phyloP scores from a whole-genome alignment of 2,888 invertebrate species.

The Napeogenes inachia region DNA sequence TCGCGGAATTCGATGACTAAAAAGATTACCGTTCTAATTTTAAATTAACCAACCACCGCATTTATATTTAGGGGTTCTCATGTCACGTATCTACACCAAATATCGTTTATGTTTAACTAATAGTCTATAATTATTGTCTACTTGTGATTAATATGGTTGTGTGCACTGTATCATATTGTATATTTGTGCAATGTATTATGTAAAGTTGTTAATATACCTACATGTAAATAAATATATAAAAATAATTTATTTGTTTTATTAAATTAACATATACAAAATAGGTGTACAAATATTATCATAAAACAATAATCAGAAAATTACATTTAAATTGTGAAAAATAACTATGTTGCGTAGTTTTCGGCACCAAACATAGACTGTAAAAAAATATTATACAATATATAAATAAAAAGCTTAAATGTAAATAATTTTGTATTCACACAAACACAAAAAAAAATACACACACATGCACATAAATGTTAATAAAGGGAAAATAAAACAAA shows the following conservation, averaged over 20 bases:
- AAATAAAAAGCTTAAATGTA: constrained; percentile 23
- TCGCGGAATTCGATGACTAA: constrained; percentile 68
- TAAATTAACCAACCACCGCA: constrained; percentile 33
- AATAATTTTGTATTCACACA: constrained; percentile 18
- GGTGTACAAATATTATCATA: constrained; percentile 25
- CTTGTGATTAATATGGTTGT: constrained; percentile 42
- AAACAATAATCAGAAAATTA: background rate
- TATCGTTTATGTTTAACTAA: constrained; percentile 31
- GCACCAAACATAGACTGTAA: constrained; percentile 72
- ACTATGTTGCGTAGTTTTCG: constrained; percentile 62
- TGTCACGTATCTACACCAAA: constrained; percentile 47
- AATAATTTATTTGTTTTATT: constrained; percentile 25
- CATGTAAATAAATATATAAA: constrained; percentile 44
- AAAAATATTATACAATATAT: constrained; percentile 23
- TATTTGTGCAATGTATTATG: constrained; percentile 46
- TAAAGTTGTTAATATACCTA: constrained; percentile 50
- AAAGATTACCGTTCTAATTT: constrained; percentile 13
- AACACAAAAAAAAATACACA: constrained; percentile 24
- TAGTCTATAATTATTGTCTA: constrained; percentile 25
- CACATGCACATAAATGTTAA: constrained; percentile 29
- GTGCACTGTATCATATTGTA: constrained; percentile 49
- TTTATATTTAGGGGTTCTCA: constrained; percentile 48
- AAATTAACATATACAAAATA: constrained; percentile 23
- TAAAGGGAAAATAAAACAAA: constrained; percentile 46
- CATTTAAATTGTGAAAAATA: constrained; percentile 17